These are phyloP conservation scores for Pitangus sulphuratus DNA, from an alignment of 2,797 vertebrate species.

Conservation along the genomic window DNA sequence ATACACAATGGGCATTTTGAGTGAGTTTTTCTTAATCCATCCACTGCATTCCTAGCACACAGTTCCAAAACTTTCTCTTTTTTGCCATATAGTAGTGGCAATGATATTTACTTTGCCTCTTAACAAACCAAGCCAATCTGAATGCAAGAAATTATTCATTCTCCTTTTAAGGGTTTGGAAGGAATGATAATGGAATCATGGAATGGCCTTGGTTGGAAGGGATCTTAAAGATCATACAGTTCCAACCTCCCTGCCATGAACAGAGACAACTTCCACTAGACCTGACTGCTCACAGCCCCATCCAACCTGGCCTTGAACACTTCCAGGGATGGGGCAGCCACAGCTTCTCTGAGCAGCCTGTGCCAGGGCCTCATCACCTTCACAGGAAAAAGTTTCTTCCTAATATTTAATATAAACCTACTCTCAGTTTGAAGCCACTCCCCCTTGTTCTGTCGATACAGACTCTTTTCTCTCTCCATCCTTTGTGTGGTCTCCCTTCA, in stretches of 20 bases:
- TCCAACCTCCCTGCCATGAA: background rate
- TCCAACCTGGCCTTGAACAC: background rate
- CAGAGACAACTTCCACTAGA: rapidly evolving
- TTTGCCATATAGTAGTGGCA: background rate
- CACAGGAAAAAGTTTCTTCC: background rate
- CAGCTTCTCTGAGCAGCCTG: rapidly evolving
- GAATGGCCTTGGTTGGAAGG: background rate
- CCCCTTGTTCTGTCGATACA: background rate
- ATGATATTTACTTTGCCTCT: background rate
- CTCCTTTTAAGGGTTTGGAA: background rate
- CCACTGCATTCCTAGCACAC: background rate
- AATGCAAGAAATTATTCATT: background rate
- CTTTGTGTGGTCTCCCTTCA: rapidly evolving
- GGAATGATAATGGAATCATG: background rate
- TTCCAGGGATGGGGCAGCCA: background rate
- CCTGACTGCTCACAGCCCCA: background rate
- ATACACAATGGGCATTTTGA: background rate
- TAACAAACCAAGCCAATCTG: background rate
- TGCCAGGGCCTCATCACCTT: rapidly evolving
- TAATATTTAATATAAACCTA: rapidly evolving
- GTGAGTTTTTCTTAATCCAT: background rate
- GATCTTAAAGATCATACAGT: no score
- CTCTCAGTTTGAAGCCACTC: background rate
- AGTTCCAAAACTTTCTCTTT: background rate
- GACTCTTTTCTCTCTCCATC: rapidly evolving